These are phyloP conservation scores for Caenorhabditis angaria DNA, from an alignment of 2,888 invertebrate genomes.

Conservation along the genomic window DNA sequence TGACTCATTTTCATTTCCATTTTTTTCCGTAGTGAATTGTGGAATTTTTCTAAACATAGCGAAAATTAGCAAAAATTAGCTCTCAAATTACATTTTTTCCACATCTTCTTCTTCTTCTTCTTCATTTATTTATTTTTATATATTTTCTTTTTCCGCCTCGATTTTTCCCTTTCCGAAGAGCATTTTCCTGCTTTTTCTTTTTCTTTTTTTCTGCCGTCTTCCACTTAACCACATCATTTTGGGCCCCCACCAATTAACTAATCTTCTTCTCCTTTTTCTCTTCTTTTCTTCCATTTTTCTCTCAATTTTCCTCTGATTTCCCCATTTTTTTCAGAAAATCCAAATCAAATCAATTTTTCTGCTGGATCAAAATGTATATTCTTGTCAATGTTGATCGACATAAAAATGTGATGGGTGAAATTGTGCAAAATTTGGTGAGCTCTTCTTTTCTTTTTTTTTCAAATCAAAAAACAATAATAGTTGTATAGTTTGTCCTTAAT, in stretches of 20 bases:
- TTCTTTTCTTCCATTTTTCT: conserved; percentile 7
- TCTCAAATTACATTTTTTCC: too few species aligned
- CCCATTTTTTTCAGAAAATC: background rate
- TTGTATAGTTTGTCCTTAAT: background rate
- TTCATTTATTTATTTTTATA: background rate
- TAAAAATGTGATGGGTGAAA: conserved; percentile 32
- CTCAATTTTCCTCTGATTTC: background rate
- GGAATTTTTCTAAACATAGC: background rate
- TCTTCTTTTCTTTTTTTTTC: background rate
- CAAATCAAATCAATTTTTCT: too few species aligned
- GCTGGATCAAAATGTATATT: conserved; percentile 26
- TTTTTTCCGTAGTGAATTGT: too few species aligned
- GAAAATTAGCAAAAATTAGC: background rate
- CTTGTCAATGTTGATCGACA: conserved; percentile 48
- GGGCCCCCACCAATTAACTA: background rate
- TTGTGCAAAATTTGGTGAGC: conserved; percentile 38
- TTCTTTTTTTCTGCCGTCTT: background rate
- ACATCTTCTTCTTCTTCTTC: background rate
- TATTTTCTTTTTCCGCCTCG: background rate
- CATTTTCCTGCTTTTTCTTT: background rate
- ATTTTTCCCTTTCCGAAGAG: too few species aligned
- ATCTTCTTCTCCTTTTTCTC: background rate
- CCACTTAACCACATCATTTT: conserved; percentile 3
- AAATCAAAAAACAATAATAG: background rate
- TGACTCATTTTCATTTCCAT: too few species aligned